Base-by-base conservation (phyloP, 2,797 vertebrate species). In the Poeciliopsis gracilis region DNA sequence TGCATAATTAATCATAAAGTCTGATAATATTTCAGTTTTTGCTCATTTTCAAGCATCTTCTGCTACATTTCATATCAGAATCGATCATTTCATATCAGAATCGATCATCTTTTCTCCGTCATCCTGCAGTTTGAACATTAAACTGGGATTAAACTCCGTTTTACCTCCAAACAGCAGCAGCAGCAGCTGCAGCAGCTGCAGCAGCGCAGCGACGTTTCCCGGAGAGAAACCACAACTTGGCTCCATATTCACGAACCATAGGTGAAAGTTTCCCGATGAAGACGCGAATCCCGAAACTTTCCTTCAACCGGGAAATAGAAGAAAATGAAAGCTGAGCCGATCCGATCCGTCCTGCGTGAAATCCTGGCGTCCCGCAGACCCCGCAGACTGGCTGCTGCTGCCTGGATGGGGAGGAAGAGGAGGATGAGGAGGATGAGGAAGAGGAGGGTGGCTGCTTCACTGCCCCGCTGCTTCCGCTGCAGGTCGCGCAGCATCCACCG, bases 211-310 rank as follows among this genome's bases (percentile, higher is more conserved):
- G 86, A 93, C 82, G 92, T 92, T 91, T 93, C 94, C 91, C 82
- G 87, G 88, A 91, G 88, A 94, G 87, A 94, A 93, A 91, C 89
- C 94, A 90, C 91, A 94, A 91, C 92, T 93, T 92, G 89, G 89
- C 86, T 89, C 92, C 96, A 96, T 96, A 75, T 89, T 95, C 89
- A 76, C 92, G 83, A 94, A 92, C 87, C 95, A 96, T 96, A 95
- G 82, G 95, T 93, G 91, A 93, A 93, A 94, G 93, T 93, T 94
- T 92, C 80, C 82, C 77, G 83, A 85, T 73, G 75, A 88, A 91
- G 88, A 86, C 25, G 76, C 79, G 86, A 77, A 76, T 80, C 9
- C 57, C 33, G 43, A 82, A 83, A 83, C 55, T 88, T 81, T 82
- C 80, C 66, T 23, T 18, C 41, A 71, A 59, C 25, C 28, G 61